Evolutionary conservation across 2,888 invertebrate species (phyloP), one percentile per base, ranked within the genome.

Genomic region (Trissonchulus sp.): DNA sequence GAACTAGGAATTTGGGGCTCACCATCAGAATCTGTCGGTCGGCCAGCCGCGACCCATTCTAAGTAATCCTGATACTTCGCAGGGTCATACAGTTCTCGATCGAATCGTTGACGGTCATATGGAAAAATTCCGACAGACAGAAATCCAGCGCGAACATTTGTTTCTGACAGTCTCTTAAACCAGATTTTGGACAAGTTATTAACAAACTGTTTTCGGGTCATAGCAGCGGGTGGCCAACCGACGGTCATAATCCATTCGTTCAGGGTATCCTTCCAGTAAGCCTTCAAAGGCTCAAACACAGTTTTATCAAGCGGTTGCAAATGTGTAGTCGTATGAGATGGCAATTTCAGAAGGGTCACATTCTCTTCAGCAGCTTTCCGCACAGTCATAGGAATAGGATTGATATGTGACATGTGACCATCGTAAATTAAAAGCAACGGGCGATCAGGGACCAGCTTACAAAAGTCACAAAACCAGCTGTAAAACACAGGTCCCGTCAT

Each of bases 291-390:
- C 65, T 8, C 30, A 28, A 65, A 65, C 3, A 65, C 65, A 28
- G 30, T 65, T 34, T 65, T 65, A 28, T 65, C 65, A 8, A 65
- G 65, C 3, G 65, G 65, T 65, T 65, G 65, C 65, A 65, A 34
- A 8, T 65, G 8, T 18, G 65, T 65, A 15, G 65, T 65, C 18
- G 60, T 60, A n/a, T 65, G 65, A 28, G 65, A 65, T 18, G 65
- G 65, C 30, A 65, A 28, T 28, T 65, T 65, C 31, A 31, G 34
- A 34, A 65, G 65, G 15, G 30, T 28, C 31, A 65, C 34, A 34
- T 65, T 65, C n/a, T 65, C 65, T 34, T 65, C 30, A 8, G 8
- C n/a, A 65, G 65, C 65, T 65, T 65, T 65, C 15, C 34, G 30
- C 18, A 60, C 60, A n/a, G 60, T 60, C 30, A 31, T 8, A 65